Conservation (phyloP, 2,888 invertebrate species). For the Embidobia sp. region DNA sequence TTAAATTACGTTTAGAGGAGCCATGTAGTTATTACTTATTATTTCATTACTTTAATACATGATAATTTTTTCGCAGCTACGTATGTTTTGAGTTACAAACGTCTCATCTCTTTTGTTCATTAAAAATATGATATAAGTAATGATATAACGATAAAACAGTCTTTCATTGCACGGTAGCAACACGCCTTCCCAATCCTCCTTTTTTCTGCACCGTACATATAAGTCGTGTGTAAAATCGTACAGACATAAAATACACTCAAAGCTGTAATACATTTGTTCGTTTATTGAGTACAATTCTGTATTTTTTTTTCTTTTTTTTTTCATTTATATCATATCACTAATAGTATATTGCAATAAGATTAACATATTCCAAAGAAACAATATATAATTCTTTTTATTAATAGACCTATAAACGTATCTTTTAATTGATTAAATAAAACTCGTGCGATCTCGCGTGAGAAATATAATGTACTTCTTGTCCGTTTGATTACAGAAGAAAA, state of each 20-base stretch:
- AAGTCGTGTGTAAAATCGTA: background rate
- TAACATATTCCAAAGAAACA: conserved; percentile 30
- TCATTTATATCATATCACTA: conserved; percentile 43
- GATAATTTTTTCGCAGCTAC: conserved; percentile 18
- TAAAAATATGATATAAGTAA: conserved; percentile 37
- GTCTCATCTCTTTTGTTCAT: conserved; percentile 18
- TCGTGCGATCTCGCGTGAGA: no score
- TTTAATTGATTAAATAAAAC: no score
- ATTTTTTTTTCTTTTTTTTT: no score
- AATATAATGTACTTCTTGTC: no score
- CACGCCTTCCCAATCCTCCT: conserved; percentile 39
- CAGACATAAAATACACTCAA: no score
- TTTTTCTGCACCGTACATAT: conserved; percentile 13
- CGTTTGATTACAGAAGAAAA: background rate
- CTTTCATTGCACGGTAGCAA: conserved; percentile 31
- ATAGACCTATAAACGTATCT: conserved; percentile 10
- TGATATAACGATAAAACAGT: conserved; percentile 37
- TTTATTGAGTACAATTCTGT: conserved; percentile 49
- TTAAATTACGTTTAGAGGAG: conserved; percentile 12
- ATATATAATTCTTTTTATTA: conserved; percentile 28
- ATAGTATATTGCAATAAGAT: conserved; percentile 33
- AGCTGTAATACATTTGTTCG: conserved; percentile 46
- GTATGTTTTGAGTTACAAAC: conserved; percentile 25
- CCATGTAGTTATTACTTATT: conserved; percentile 21
- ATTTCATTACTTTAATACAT: conserved; percentile 22